phyloP scores from a whole-genome alignment of 2,797 vertebrate species.

The Neosilurus mollespiculum region DNA sequence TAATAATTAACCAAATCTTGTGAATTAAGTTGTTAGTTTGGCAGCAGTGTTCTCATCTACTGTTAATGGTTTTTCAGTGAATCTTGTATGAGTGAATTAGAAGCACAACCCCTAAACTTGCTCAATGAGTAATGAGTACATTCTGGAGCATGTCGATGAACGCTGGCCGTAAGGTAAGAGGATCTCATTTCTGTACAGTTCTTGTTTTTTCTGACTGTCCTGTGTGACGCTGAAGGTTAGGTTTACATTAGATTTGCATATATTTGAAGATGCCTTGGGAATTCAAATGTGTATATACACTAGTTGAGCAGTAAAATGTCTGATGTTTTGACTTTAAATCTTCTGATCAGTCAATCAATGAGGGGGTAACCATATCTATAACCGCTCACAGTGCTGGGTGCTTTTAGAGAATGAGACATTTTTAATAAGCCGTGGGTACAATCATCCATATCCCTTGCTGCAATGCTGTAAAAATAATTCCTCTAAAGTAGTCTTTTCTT shows the following conservation, averaged over 20 bases:
- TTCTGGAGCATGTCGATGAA: constrained; percentile 97
- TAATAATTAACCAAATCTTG: neutral
- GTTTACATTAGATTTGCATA: neutral
- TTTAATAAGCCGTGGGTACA: neutral
- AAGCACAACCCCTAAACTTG: constrained; percentile 58
- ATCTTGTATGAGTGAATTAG: constrained; percentile 57
- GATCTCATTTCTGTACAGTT: neutral
- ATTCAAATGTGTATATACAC: neutral
- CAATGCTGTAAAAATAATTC: no score
- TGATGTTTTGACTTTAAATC: neutral
- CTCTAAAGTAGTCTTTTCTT: neutral
- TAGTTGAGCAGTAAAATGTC: no score
- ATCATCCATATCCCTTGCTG: neutral
- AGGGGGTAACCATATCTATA: neutral
- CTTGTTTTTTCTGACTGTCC: no score
- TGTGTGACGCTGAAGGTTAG: neutral
- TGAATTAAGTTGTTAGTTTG: neutral
- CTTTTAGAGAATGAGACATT: neutral
- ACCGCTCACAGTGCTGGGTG: no score
- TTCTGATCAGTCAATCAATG: neutral
- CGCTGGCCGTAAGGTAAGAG: constrained; percentile 86
- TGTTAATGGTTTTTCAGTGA: constrained; percentile 29
- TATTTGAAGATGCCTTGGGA: neutral
- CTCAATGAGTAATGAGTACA: constrained; percentile 90
- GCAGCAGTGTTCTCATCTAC: neutral